These are phyloP conservation scores for Microplitis manilae DNA, from an alignment of 2,888 invertebrate species.

Conservation along the genomic window DNA sequence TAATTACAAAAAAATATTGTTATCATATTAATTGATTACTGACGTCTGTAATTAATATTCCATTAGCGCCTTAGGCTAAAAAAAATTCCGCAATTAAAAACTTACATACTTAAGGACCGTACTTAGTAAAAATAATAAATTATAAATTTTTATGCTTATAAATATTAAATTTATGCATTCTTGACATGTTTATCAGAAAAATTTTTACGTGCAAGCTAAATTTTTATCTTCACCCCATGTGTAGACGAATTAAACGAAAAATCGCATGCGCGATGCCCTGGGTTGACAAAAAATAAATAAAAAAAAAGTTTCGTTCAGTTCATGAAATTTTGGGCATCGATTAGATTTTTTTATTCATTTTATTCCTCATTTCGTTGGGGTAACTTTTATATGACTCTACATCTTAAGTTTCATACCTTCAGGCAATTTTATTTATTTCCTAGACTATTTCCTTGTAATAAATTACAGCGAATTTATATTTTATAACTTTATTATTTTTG, in stretches of 20 bases:
- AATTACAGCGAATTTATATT: not conserved
- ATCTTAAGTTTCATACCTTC: not conserved
- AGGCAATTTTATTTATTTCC: not conserved
- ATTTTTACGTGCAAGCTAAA: not conserved
- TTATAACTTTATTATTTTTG: not conserved
- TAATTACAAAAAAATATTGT: not conserved
- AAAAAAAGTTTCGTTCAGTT: conserved; percentile 1
- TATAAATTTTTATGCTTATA: too few relatives aligned
- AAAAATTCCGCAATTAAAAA: not conserved
- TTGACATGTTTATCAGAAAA: not conserved
- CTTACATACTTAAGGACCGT: too few relatives aligned
- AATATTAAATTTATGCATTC: too few relatives aligned
- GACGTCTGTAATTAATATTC: not conserved
- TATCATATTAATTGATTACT: not conserved
- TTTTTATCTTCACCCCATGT: not conserved
- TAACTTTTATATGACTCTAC: conserved; percentile 5
- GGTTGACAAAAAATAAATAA: conserved; percentile 8
- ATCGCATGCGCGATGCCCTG: conserved; percentile 32
- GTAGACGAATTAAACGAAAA: conserved; percentile 5
- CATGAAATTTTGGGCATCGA: conserved; percentile 10
- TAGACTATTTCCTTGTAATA: not conserved
- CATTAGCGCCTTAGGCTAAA: not conserved
- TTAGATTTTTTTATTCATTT: conserved; percentile 6
- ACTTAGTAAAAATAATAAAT: too few relatives aligned
- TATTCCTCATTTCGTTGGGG: not conserved